These are phyloP conservation scores for Mormoops blainvillei DNA, from an alignment of 2,113 vertebrate species.

Conservation along the genomic window DNA sequence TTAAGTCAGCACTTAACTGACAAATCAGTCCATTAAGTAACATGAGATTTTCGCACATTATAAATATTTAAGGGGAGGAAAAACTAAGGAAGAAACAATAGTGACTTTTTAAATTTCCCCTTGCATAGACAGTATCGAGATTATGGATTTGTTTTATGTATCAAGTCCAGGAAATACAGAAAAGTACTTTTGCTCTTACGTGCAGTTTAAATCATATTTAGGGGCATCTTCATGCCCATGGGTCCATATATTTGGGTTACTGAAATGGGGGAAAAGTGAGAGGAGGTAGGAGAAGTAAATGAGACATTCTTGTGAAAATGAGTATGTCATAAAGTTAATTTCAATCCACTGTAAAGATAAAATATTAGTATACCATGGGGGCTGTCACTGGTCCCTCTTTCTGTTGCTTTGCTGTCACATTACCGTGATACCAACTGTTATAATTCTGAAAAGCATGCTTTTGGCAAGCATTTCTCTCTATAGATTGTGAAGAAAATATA, in stretches of 20 bases:
- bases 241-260: neutral
- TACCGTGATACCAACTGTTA: constrained; percentile 46
- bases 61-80: constrained; percentile 60
- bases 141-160: constrained; percentile 2
- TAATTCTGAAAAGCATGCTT: constrained; percentile 51
- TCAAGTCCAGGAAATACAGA: neutral
- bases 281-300: neutral
- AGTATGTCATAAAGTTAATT: constrained; percentile 75
- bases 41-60: constrained; percentile 71
- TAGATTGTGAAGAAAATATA: constrained; percentile 30
- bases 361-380: constrained; percentile 44
- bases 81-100: constrained; percentile 31
- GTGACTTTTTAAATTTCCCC: constrained; percentile 5
- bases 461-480: constrained; percentile 45
- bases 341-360: constrained; percentile 64
- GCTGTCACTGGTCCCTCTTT: constrained; percentile 71
- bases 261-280: neutral
- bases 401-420: constrained; percentile 57
- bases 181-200: constrained; percentile 52
- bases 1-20: constrained; percentile 72
- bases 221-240: neutral
- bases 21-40: constrained; percentile 73
- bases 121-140: neutral
- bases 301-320: constrained; percentile 47
- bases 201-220: constrained; percentile 53